Conservation (phyloP, 2,888 invertebrate genomes). For the Ophonus ardosiacus region DNA sequence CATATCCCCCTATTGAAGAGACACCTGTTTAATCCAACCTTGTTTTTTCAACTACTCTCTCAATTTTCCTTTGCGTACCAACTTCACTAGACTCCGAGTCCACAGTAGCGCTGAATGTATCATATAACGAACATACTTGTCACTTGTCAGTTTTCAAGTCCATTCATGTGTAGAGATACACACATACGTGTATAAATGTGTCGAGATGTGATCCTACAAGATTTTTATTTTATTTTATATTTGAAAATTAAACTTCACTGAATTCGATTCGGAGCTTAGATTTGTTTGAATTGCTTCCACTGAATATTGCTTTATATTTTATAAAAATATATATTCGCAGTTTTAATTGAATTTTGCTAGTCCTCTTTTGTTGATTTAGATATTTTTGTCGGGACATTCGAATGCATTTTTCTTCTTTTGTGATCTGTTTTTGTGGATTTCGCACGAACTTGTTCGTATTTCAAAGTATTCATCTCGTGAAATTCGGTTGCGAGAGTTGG, state of each 20-base stretch:
- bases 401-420: neutral
- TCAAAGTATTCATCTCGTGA: neutral
- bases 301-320: neutral
- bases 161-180: slow-evolving; percentile 10
- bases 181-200: slow-evolving; percentile 16
- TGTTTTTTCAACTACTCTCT: neutral
- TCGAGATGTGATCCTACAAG: neutral
- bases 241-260: neutral
- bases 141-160: slow-evolving; percentile 9
- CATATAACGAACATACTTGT: slow-evolving; percentile 17
- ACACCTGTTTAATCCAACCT: neutral
- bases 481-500: neutral
- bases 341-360: neutral
- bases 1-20: too few species aligned
- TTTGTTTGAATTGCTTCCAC: neutral
- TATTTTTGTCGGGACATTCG: neutral
- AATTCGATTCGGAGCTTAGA: neutral
- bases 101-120: neutral
- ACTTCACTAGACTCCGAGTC: slow-evolving; percentile 22
- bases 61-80: neutral
- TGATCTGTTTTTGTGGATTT: neutral
- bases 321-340: neutral
- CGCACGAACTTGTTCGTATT: neutral
- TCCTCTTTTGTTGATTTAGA: neutral
- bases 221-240: neutral